phyloP scores from a whole-genome alignment of 2,113 vertebrate species.

The Martes martes region DNA sequence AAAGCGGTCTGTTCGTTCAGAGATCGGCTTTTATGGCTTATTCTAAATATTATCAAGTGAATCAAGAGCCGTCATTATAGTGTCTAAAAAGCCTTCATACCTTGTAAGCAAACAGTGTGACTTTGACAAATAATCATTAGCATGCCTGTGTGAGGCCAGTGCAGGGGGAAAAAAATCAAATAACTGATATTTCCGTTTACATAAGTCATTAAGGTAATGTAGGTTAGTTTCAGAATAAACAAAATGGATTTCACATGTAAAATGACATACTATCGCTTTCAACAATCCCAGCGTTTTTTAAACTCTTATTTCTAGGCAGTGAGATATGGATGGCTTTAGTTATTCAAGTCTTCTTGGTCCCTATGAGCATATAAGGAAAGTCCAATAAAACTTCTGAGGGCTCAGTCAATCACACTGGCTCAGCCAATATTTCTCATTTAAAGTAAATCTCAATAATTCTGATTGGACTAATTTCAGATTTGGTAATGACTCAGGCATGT shows the following conservation, averaged over 20 bases:
- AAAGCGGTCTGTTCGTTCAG: constrained; percentile 83
- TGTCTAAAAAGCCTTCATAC: constrained; percentile 86
- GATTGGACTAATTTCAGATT: background rate
- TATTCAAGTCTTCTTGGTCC: background rate
- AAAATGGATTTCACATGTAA: constrained; percentile 75
- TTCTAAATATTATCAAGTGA: constrained; percentile 87
- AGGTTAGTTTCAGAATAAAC: constrained; percentile 81
- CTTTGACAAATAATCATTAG: constrained; percentile 88
- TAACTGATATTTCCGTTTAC: constrained; percentile 80
- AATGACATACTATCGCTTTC: constrained; percentile 67
- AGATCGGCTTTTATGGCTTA: constrained; percentile 85
- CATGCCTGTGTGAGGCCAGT: constrained; percentile 77
- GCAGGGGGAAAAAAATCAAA: constrained; percentile 72
- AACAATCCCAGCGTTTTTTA: constrained; percentile 30
- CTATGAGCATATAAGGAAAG: background rate
- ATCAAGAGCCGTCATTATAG: constrained; percentile 85
- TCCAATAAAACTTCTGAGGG: fast-evolving
- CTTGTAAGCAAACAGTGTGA: constrained; percentile 88
- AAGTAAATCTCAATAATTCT: background rate
- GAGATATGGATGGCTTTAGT: background rate
- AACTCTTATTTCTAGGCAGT: constrained; percentile 45
- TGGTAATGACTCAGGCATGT: background rate
- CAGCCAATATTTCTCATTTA: background rate
- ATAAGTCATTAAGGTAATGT: constrained; percentile 81
- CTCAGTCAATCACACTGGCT: background rate